Evolutionary conservation across 2,113 vertebrate genomes (phyloP).

Genomic region (Catharus minimus): DNA sequence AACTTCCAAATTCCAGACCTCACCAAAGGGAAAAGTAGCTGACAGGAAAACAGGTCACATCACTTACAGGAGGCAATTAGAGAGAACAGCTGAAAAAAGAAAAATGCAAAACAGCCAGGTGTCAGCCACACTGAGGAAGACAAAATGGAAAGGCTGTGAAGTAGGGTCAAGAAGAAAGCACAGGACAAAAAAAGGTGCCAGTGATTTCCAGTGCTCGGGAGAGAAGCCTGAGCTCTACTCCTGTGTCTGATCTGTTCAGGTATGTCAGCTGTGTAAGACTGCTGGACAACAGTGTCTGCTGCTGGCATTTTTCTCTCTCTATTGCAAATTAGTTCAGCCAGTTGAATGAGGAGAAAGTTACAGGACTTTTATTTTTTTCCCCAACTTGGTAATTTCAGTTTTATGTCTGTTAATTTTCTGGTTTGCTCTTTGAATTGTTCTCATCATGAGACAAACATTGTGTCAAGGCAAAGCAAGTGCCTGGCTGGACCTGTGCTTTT

Average conservation of each 20-base stretch:
- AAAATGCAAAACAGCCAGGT: not conserved
- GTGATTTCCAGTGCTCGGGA: not conserved
- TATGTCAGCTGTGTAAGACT: not conserved
- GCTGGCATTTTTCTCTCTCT: not conserved
- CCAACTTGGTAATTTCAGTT: not conserved
- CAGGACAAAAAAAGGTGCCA: not conserved
- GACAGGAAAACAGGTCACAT: not conserved
- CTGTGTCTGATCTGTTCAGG: fast-evolving
- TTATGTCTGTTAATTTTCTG: not conserved
- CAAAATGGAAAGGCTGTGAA: not conserved
- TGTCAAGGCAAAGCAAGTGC: not conserved
- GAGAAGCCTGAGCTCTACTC: not conserved
- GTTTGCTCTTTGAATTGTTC: not conserved
- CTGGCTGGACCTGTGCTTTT: not conserved
- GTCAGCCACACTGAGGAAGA: not conserved
- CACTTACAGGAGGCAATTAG: not conserved
- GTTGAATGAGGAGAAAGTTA: not conserved
- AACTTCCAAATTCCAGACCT: not conserved
- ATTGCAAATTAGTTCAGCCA: not conserved
- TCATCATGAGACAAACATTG: not conserved
- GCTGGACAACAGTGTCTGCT: not conserved
- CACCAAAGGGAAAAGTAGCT: not conserved
- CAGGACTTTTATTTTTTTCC: not conserved
- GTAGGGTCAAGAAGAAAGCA: not conserved
- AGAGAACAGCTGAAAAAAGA: not conserved